Evolutionary conservation across 2,113 vertebrate genomes (phyloP).

Genomic region (Colaptes auratus): DNA sequence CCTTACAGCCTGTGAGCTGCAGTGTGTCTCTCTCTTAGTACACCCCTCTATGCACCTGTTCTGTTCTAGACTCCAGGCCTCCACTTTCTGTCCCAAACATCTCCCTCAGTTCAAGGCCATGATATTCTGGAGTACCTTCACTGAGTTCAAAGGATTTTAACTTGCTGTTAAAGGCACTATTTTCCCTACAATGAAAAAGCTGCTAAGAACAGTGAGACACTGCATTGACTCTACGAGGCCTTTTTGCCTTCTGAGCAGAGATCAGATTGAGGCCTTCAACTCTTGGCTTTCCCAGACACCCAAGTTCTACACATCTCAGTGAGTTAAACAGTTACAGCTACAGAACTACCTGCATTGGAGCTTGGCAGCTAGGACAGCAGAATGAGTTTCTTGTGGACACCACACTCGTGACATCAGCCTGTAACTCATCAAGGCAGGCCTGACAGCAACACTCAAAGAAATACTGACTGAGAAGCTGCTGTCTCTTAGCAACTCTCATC

Average conservation of each 20-base stretch:
- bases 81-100: not conserved
- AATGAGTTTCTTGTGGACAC: constrained; percentile 62
- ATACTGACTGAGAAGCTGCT: constrained; percentile 86
- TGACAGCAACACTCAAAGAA: constrained; percentile 88
- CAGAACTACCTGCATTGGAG: constrained; percentile 69
- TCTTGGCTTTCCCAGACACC: not conserved
- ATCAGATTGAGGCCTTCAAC: not conserved
- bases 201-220: not conserved
- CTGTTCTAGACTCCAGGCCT: not conserved
- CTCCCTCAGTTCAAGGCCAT: not conserved
- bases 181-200: not conserved
- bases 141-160: not conserved
- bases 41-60: not conserved
- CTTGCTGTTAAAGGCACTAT: not conserved
- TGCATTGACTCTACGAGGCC: not conserved
- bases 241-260: not conserved
- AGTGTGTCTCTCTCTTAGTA: not conserved
- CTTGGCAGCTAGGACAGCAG: constrained; percentile 77
- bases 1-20: not conserved
- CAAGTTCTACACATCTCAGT: accelerated
- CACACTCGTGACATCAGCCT: not conserved
- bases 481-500: constrained; percentile 81
- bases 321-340: not conserved
- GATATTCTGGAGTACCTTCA: not conserved
- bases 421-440: constrained; percentile 76